Conservation (phyloP, 2,888 invertebrate species). For the Drosophila robusta region DNA sequence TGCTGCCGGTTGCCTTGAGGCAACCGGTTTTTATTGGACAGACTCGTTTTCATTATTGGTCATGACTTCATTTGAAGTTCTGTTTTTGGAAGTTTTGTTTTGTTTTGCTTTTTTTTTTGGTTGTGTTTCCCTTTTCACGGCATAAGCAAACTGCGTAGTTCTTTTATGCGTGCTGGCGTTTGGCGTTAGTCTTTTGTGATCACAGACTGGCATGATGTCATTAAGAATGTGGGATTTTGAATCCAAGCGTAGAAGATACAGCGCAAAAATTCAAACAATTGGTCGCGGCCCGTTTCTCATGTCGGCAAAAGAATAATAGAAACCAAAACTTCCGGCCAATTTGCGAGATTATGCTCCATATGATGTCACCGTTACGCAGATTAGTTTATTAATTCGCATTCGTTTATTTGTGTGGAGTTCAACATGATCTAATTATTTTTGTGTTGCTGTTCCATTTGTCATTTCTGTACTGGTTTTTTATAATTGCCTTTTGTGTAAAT, state of each 20-base stretch:
- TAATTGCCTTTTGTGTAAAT: neutral
- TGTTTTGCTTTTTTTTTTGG: conserved; percentile 1
- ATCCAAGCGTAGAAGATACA: neutral
- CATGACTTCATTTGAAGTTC: conserved; percentile 44
- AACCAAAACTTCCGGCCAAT: conserved; percentile 20
- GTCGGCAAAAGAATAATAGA: conserved; percentile 1
- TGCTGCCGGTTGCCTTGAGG: conserved; percentile 11
- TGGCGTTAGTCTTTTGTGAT: conserved; percentile 31
- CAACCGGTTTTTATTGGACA: conserved; percentile 44
- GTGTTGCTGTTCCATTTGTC: neutral
- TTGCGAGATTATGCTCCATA: conserved; percentile 16
- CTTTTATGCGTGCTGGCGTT: conserved; percentile 23
- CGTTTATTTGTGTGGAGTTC: neutral
- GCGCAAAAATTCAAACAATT: conserved; percentile 1
- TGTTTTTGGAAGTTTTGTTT: conserved; percentile 18
- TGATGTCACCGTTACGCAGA: conserved; percentile 33
- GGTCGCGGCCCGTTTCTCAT: conserved; percentile 4
- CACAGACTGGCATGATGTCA: conserved; percentile 47
- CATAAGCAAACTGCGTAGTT: conserved; percentile 40
- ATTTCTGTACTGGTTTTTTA: neutral
- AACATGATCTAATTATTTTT: neutral
- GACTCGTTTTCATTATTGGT: conserved; percentile 41
- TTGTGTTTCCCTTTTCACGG: conserved; percentile 11
- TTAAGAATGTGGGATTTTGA: conserved; percentile 25
- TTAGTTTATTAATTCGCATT: conserved; percentile 4